Evolutionary conservation across 2,797 vertebrate genomes (phyloP), one percentile per base, ranked within the genome.

Genomic region (Benthosema pterotum): DNA sequence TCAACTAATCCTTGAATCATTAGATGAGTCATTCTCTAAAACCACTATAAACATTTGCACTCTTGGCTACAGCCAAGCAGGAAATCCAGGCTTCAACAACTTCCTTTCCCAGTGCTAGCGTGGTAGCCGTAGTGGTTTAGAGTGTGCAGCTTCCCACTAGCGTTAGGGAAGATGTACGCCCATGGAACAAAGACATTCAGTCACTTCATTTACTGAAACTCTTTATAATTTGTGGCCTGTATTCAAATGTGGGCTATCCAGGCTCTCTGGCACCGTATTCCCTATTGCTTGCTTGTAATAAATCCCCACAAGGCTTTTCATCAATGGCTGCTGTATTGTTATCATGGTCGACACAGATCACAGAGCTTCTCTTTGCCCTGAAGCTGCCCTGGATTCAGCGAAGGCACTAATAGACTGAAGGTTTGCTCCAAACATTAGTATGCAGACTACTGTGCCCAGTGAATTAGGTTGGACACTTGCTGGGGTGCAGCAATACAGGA

Each of bases 1-100:
- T 93, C 93, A 91, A 95, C 89, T 92, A 91, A 91, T 91, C 89
- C 92, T 89, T 95, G 93, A 97, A 94, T 97, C 94, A 96, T 93
- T 93, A 90, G 84, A 95, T 95, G 96, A 97, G 89, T 98, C 95
- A 95, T 93, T 95, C 96, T 95, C 93, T 95, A 93, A 95, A 96
- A 96, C 95, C 93, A 93, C 94, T 94, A 93, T 92, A 94, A 94
- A 93, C 93, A 91, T 94, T 94, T 81, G 86, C 93, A 92, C 93
- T 95, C 91, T 95, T 95, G 94, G 94, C 95, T 92, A 85, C 89
- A 88, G 91, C 91, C 90, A 94, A 94, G 92, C 94, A 97, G 96
- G 96, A 98, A 96, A 96, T 96, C 94, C 94, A 94, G 80, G 92
- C 94, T 95, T 95, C 93, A 95, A 97, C 95, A 94, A 95, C 96